phyloP scores from a whole-genome alignment of 2,888 invertebrate genomes.

The Ennomos quercinarius region DNA sequence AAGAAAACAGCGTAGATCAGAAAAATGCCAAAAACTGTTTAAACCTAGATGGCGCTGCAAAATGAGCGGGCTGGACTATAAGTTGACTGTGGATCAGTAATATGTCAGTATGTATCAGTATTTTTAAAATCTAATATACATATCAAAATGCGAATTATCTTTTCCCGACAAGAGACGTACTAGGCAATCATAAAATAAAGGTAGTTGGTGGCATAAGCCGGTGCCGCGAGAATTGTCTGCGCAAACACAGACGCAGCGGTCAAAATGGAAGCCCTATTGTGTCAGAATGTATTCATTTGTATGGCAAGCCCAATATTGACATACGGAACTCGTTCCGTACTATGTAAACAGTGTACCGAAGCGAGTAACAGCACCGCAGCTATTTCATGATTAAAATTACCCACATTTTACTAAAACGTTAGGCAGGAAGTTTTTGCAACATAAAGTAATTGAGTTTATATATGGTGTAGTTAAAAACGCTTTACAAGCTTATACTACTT shows the following conservation, averaged over 20 bases:
- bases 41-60: too few species aligned
- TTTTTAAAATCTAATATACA: too few species aligned
- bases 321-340: constrained; percentile 75
- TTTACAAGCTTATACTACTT: too few species aligned
- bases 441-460: constrained; percentile 6
- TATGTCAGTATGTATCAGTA: too few species aligned
- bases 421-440: constrained; percentile 11
- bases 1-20: too few species aligned
- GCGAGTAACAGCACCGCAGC: constrained; percentile 50
- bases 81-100: too few species aligned
- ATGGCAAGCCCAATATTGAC: constrained; percentile 81
- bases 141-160: too few species aligned
- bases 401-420: constrained; percentile 38
- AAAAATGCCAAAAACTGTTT: too few species aligned
- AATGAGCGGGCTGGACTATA: too few species aligned
- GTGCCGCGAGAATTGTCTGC: constrained; percentile 76
- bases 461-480: too few species aligned
- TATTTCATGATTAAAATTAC: constrained; percentile 65
- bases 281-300: constrained; percentile 84
- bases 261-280: constrained; percentile 82
- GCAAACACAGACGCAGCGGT: constrained; percentile 75
- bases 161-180: constrained; percentile 32
- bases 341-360: constrained; percentile 67
- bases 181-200: constrained; percentile 57
- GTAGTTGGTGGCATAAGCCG: constrained; percentile 65